These are phyloP conservation scores for Odobenus rosmarus DNA, from an alignment of 2,113 vertebrate species.

Conservation along the genomic window DNA sequence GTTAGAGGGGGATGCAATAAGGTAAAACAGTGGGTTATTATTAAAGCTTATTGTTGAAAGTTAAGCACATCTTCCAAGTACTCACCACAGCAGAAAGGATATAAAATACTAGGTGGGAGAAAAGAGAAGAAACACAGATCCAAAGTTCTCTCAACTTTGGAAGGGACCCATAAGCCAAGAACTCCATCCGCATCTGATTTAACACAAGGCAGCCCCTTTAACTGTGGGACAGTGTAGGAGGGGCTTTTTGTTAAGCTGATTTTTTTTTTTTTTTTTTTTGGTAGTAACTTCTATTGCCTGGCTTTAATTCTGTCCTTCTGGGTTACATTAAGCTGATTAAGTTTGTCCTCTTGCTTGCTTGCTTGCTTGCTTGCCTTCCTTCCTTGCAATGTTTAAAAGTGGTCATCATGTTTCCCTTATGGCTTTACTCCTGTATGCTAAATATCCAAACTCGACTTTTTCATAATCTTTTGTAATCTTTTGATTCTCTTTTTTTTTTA, in stretches of 20 bases:
- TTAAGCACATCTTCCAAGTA: not conserved
- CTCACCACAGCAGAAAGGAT: not conserved
- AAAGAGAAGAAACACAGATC: not conserved
- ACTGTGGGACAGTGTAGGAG: not conserved
- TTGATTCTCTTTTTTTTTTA: not conserved
- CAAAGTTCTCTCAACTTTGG: not conserved
- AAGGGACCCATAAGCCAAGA: not conserved
- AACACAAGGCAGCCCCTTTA: not conserved
- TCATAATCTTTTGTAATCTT: not conserved
- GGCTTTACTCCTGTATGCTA: not conserved
- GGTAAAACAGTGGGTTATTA: not conserved
- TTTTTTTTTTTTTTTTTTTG: not conserved
- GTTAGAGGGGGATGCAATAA: not conserved
- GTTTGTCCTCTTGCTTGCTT: not conserved
- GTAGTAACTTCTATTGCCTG: not conserved
- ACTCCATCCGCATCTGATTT: not conserved
- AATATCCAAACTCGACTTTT: not conserved
- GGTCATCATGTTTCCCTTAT: not conserved
- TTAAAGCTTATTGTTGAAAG: not conserved
- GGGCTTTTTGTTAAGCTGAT: not conserved
- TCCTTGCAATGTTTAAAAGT: not conserved
- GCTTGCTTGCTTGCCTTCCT: not conserved
- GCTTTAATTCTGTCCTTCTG: not conserved
- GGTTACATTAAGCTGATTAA: not conserved
- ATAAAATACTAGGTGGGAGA: not conserved